Conservation (phyloP, 2,888 invertebrate species). For the Cordilura impudica region DNA sequence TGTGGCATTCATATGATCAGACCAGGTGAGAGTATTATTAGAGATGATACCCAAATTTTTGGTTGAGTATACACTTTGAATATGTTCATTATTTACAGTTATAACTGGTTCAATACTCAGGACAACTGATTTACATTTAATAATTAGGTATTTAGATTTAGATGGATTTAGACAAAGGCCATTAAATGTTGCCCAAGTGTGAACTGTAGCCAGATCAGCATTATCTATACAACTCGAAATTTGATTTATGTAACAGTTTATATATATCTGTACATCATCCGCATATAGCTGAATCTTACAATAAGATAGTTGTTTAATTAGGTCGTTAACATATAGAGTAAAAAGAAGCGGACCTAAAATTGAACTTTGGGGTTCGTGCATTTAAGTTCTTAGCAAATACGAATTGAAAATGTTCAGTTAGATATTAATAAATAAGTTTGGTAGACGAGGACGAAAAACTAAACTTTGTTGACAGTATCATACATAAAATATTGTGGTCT, state of each 20-base stretch:
- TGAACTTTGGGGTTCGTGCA: background rate
- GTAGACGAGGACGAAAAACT: background rate
- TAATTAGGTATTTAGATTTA: too few species aligned
- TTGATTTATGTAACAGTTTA: background rate
- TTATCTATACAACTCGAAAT: too few species aligned
- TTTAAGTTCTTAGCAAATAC: background rate
- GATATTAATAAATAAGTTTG: background rate
- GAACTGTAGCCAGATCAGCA: too few species aligned
- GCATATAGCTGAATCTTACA: background rate
- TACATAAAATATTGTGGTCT: background rate
- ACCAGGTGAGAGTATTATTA: too few species aligned
- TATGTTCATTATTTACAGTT: too few species aligned
- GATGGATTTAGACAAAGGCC: too few species aligned
- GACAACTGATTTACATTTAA: too few species aligned
- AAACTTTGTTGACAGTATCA: background rate
- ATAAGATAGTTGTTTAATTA: background rate
- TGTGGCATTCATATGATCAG: too few species aligned
- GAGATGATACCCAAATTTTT: too few species aligned
- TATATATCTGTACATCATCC: background rate
- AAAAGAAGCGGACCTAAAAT: background rate
- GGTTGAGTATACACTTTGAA: too few species aligned
- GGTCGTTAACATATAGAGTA: background rate
- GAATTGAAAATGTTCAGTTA: background rate
- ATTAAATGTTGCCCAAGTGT: too few species aligned
- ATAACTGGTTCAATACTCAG: too few species aligned